Evolutionary conservation across 1,140 invertebrate species (phyloP).

Genomic region (Orius insidiosus): DNA sequence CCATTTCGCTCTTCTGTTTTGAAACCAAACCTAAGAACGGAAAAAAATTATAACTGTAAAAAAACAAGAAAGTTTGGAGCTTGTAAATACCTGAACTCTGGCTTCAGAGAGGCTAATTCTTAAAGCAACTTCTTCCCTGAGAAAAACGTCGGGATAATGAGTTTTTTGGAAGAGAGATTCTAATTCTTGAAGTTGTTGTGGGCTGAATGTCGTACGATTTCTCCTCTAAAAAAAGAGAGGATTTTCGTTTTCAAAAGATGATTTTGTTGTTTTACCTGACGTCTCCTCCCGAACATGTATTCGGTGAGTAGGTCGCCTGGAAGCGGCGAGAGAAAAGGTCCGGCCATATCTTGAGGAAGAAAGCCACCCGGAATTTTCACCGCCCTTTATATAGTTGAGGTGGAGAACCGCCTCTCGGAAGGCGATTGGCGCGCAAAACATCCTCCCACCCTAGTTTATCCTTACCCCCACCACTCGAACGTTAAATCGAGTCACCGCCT

Average conservation of each 20-base stretch:
- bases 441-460: too few species aligned
- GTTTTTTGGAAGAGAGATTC: conserved; percentile 89
- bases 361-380: too few species aligned
- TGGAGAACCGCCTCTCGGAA: too few species aligned
- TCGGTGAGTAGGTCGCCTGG: conserved; percentile 71
- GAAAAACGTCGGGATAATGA: conserved; percentile 87
- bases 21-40: conserved; percentile 69
- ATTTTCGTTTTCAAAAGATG: too few species aligned
- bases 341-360: conserved; percentile 40
- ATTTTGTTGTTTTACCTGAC: conserved; percentile 41
- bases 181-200: conserved; percentile 84
- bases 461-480: too few species aligned
- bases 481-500: too few species aligned
- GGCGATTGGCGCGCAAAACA: too few species aligned
- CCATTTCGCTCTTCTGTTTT: conserved; percentile 76
- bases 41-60: too few species aligned
- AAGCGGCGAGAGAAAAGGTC: conserved; percentile 63
- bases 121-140: conserved; percentile 84
- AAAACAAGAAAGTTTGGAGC: too few species aligned
- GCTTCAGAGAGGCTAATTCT: conserved; percentile 83
- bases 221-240: conserved; percentile 36
- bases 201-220: conserved; percentile 86
- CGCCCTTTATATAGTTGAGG: too few species aligned
- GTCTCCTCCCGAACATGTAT: conserved; percentile 75
- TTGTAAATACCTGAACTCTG: conserved; percentile 62